Evolutionary conservation across 1,140 invertebrate species (phyloP), one percentile per base, ranked within the genome.

Genomic region (Drosophila kurseongensis): DNA sequence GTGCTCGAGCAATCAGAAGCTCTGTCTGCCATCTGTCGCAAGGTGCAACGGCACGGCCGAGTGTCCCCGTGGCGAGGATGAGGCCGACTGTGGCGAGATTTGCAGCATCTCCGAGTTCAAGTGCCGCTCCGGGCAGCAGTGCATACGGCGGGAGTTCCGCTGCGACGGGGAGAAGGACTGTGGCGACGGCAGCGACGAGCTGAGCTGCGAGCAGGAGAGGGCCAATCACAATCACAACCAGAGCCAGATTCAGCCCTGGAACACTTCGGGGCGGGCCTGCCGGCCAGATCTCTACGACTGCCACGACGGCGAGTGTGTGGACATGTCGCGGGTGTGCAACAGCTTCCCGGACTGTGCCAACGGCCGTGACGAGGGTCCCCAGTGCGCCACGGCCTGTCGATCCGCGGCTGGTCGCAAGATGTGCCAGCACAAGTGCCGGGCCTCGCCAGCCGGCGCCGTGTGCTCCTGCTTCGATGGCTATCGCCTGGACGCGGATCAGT

Each of bases 381-480:
- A 78, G 2, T 92, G 92, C 18, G 35, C 41, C 5, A 86, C 60
- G 0, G 76, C 92, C 13, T 92, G 92, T 55, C 61, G 36, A 13
- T 50, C 36, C 35, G 2, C 23, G 5, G 8, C 44, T 0, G 62
- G 61, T 1, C 63, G 60, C 12, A 51, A 90, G 9, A 80, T 92
- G 0, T 94, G 94, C 71, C 90, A 93, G 67, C 93, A 94, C 78
- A 90, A 92, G 44, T 94, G 94, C 57, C 75, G 65, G 2, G 91
- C 93, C 4, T 83, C 84, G 4, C 89, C 92, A 4, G 89, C 92
- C 14, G 91, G 91, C 1, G 92, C 92, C 1, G 86, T 93, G 2
- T 99, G 98, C 91, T 94, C 94, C 14, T 98, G 98, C 92, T 93
- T 94, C 13, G 92, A 95, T 1, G 97, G 96, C 1, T 99, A 96